A percentile compares a stretch with the other conserved stretches of the same genome.
phyloP scores from a whole-genome alignment of 2,888 invertebrate species.

The Hirtodrosophila confusa region DNA sequence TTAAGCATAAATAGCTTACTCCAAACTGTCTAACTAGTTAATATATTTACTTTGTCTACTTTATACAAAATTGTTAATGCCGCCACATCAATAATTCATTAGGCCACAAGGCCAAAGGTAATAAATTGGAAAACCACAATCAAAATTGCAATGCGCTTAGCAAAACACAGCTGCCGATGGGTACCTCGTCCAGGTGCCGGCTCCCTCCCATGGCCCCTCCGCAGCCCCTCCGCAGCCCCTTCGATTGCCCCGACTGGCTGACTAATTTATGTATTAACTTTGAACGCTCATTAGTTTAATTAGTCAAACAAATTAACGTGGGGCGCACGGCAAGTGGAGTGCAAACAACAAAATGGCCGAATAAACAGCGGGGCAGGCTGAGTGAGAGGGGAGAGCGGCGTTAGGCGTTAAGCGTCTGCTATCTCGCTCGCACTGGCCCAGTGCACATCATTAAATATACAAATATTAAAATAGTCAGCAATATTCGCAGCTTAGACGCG shows the following conservation, averaged over 20 bases:
- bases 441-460: slow-evolving; percentile 67
- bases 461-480: slow-evolving; percentile 57
- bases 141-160: slow-evolving; percentile 57
- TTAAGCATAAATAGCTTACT: too few species aligned
- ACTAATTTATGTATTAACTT: slow-evolving; percentile 82
- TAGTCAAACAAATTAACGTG: slow-evolving; percentile 83
- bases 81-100: slow-evolving; percentile 22
- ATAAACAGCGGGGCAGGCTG: slow-evolving; percentile 52
- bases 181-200: too few species aligned
- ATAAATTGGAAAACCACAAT: slow-evolving; percentile 54
- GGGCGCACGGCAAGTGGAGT: slow-evolving; percentile 74
- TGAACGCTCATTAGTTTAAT: slow-evolving; percentile 84
- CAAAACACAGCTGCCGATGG: slow-evolving; percentile 21
- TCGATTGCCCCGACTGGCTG: slow-evolving; percentile 41
- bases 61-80: slow-evolving; percentile 3
- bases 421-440: slow-evolving; percentile 47
- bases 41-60: too few species aligned
- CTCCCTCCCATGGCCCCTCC: too few species aligned
- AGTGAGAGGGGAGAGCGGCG: background rate
- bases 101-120: slow-evolving; percentile 28
- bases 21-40: too few species aligned
- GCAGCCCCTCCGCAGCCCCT: background rate
- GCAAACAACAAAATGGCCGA: slow-evolving; percentile 78
- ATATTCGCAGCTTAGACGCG: slow-evolving; percentile 28
- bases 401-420: slow-evolving; percentile 1